Conservation (phyloP, 2,888 invertebrate species). For the Heliconius ethilla region DNA sequence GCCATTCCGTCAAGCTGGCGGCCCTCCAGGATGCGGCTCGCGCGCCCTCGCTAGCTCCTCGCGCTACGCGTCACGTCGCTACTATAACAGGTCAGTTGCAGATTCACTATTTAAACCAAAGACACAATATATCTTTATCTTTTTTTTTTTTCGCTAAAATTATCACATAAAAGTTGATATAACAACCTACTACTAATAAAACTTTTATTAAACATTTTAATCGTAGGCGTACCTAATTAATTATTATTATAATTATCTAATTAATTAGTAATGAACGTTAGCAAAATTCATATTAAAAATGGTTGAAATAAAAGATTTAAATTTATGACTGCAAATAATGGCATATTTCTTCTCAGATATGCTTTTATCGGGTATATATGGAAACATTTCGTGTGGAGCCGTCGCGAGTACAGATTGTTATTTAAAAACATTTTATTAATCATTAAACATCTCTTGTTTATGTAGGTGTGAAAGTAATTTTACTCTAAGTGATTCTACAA, state of each 20-base stretch:
- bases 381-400: not conserved
- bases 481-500: not conserved
- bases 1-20: constrained; percentile 88
- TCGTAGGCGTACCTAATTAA: not conserved
- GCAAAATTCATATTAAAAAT: not conserved
- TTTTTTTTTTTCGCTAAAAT: not conserved
- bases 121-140: not conserved
- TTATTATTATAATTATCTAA: too few relatives aligned
- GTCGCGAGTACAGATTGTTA: not conserved
- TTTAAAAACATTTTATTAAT: not conserved
- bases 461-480: not conserved
- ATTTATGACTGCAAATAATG: not conserved
- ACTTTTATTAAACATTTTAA: too few relatives aligned
- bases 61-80: constrained; percentile 83
- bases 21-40: constrained; percentile 89
- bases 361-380: not conserved
- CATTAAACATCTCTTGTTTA: constrained; percentile 7
- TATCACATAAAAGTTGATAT: not conserved
- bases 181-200: not conserved
- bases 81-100: constrained; percentile 85
- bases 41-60: constrained; percentile 84
- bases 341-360: not conserved
- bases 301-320: not conserved
- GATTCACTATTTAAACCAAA: not conserved
- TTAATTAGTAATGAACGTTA: not conserved